Evolutionary conservation across 2,113 vertebrate species (phyloP).

Genomic region (Gymnorhina tibicen): DNA sequence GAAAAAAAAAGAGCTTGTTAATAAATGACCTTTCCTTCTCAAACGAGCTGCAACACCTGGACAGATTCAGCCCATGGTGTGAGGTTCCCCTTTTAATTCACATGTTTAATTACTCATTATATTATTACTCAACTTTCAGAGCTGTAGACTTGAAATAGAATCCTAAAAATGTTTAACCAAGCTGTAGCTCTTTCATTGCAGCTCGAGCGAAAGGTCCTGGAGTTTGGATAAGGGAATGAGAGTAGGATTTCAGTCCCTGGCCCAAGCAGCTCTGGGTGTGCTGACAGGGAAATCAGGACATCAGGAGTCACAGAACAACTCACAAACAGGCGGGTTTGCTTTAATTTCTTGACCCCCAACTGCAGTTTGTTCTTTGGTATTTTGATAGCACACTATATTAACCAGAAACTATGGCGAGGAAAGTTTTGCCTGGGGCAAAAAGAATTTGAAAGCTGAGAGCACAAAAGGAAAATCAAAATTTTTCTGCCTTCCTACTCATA

Average conservation of each 20-base stretch:
- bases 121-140: background rate
- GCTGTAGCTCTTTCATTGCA: background rate
- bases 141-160: background rate
- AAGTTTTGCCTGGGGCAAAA: background rate
- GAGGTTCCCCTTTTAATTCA: constrained; percentile 16
- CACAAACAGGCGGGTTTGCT: background rate
- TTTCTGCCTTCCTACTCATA: background rate
- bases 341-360: background rate
- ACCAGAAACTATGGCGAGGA: background rate
- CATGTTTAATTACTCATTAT: background rate
- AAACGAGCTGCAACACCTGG: background rate
- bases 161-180: background rate
- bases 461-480: background rate
- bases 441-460: background rate
- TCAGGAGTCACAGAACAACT: background rate
- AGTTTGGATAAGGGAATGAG: background rate
- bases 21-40: background rate
- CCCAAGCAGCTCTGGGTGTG: background rate
- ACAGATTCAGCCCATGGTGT: background rate
- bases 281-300: background rate
- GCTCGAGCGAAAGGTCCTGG: background rate
- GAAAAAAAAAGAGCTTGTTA: background rate
- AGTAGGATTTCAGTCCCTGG: background rate
- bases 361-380: background rate
- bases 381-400: background rate